Base-by-base conservation (phyloP, 2,113 vertebrate species). In the Nibea coibor region DNA sequence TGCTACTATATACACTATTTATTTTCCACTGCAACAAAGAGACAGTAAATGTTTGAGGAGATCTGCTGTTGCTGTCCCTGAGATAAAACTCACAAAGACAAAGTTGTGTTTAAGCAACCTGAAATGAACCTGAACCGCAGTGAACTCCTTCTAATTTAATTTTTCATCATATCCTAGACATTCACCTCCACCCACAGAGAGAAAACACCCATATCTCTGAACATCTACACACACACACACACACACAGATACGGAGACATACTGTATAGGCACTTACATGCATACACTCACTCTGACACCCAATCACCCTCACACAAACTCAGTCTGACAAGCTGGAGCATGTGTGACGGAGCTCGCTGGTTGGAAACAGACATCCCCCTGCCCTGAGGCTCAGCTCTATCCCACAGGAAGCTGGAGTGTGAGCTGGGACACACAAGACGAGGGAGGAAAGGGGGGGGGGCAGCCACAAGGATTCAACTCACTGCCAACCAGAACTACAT, bases 401-500 rank as follows among this genome's bases (percentile, higher is more conserved):
- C 89, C 92, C 88, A 91, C 91, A 93, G 92, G 92, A 93, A 93
- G 91, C 86, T 73, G 75, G 84, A 90, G 92, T 92, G 91, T 93
- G 88, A 93, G 88, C 66, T 24, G 86, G 89, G 92, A 93, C 84
- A 91, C 90, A 91, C 87, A 90, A 88, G 86, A 84, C 20, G 82
- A 82, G 85, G 65, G 66, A 43, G 43, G 78, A 53, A 47, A 56
- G 5, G 20, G 53, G 71, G 50, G 68, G 26, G 28, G 84, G 24
- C 24, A 71, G 31, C 66, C 77, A 48, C 58, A 63, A 76, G 64
- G 51, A 71, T 72, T 65, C 43, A n/a, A 66, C 48, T 79, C 71
- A 26, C 67, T 62, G 72, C 51, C 68, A 47, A 80, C 62, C 71
- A 72, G 56, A 81, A 74, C 61, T 76, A 28, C 53, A 71, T 48